Base-by-base conservation (phyloP, 2,888 invertebrate genomes). In the Cheilosia urbana region DNA sequence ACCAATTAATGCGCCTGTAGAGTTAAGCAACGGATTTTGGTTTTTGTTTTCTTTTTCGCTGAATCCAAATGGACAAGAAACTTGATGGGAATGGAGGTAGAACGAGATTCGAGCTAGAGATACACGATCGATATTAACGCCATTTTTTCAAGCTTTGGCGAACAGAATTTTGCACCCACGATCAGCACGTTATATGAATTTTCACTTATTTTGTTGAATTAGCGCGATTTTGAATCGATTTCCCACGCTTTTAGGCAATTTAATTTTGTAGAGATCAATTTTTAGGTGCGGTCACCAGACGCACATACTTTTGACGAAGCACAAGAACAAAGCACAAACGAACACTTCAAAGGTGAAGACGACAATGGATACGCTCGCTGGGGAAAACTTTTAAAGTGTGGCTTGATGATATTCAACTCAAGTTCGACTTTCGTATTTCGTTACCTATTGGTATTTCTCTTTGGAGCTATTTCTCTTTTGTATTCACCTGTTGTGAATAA, bases 291-390 rank as follows among this genome's bases (percentile, higher is more conserved):
- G 85, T 72, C 85, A 68, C 47, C 60, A 66, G 58, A 71, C 24
- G 42, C 37, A 76, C 68, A 81, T 72, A 68, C 53, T 42, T 76
- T 76, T 58, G n/a, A 85, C 80, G 81, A 77, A 81, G 57, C 81
- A 81, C 76, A 47, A 55, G 63, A 72, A 57, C 76, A 85, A 81
- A 85, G 85, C 81, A 85, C 85, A 81, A 76, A 72, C 76, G 81
- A 85, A 75, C 85, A 85, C 81, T 81, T 63, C 85, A 81, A 72
- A 85, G 85, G 85, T 85, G 77, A 71, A 77, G 76, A 81, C 62
- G 76, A 77, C 85, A 85, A 85, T 85, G 72, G 66, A 53, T 34
- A 63, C 47, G 30, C 69, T 79, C 63, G 53, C 34, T 69, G 71
- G 66, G 55, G 66, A 65, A 80, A 81, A 85, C 81, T 81, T 85